Percentiles rank a stretch among this genome's conserved stretches.
Evolutionary conservation across 2,113 vertebrate species (phyloP).

Genomic region (Lagopus muta): DNA sequence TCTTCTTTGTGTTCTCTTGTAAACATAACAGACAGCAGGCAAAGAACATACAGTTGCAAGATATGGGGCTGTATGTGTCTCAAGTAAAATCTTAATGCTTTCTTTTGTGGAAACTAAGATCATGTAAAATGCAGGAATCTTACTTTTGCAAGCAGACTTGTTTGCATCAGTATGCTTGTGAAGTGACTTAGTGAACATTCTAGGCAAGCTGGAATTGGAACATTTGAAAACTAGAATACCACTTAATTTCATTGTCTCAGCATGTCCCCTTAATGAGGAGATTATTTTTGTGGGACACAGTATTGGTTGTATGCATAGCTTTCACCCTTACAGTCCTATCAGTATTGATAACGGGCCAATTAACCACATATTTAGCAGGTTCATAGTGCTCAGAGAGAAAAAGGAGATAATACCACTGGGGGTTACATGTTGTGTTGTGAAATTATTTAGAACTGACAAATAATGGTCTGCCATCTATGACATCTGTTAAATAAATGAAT

Average conservation of each 20-base stretch:
- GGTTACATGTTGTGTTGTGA: conserved; percentile 13
- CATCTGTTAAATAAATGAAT: conserved; percentile 42
- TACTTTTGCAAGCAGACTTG: neutral
- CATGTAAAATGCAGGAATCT: neutral
- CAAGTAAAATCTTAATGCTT: neutral
- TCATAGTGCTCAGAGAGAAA: neutral
- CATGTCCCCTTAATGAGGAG: neutral
- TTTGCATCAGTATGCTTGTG: neutral
- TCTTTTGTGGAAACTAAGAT: neutral
- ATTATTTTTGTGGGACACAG: neutral
- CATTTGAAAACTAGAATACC: neutral
- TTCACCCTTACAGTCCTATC: neutral
- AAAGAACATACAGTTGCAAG: neutral
- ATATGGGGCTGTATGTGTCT: neutral
- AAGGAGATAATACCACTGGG: neutral
- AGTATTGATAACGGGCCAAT: neutral
- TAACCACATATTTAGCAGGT: neutral
- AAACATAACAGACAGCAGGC: neutral
- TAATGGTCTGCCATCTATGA: conserved; percentile 28
- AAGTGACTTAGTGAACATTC: neutral
- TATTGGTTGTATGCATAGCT: neutral
- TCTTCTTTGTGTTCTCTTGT: neutral
- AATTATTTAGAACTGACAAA: conserved; percentile 20
- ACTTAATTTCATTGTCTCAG: neutral
- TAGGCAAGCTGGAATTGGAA: neutral